Evolutionary conservation across 2,888 invertebrate species (phyloP).

Genomic region (Nephrotoma guestfalica): DNA sequence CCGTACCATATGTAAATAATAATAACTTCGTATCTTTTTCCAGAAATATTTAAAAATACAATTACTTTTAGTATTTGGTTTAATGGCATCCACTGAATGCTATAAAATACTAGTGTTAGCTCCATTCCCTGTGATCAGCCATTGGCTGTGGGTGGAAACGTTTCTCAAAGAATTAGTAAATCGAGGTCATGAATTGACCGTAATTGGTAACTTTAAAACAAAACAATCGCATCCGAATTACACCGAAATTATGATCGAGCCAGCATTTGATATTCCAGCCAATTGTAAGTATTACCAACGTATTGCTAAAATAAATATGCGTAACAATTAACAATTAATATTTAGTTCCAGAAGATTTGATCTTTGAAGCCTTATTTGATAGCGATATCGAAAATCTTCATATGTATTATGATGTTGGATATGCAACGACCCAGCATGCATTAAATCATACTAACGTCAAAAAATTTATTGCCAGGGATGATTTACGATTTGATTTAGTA

Average conservation of each 20-base stretch:
- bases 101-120: constrained; percentile 28
- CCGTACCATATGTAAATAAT: no score
- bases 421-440: not conserved
- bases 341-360: not conserved
- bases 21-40: not conserved
- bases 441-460: constrained; percentile 16
- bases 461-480: constrained; percentile 22
- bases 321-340: not conserved
- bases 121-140: constrained; percentile 31
- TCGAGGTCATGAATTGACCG: constrained; percentile 33
- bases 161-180: constrained; percentile 24
- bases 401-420: not conserved
- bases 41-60: constrained; percentile 6
- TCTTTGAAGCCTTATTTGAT: not conserved
- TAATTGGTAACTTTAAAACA: constrained; percentile 14
- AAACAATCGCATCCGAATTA: constrained; percentile 17
- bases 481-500: constrained; percentile 31
- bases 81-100: not conserved
- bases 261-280: constrained; percentile 25
- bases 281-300: constrained; percentile 17
- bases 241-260: constrained; percentile 28
- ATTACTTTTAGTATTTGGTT: constrained; percentile 5
- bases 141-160: constrained; percentile 32
- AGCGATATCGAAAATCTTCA: not conserved
- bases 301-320: not conserved